A percentile compares a stretch with the other conserved stretches of the same genome.
Conservation (phyloP, 2,888 invertebrate species). For the Uropetala carovei region DNA sequence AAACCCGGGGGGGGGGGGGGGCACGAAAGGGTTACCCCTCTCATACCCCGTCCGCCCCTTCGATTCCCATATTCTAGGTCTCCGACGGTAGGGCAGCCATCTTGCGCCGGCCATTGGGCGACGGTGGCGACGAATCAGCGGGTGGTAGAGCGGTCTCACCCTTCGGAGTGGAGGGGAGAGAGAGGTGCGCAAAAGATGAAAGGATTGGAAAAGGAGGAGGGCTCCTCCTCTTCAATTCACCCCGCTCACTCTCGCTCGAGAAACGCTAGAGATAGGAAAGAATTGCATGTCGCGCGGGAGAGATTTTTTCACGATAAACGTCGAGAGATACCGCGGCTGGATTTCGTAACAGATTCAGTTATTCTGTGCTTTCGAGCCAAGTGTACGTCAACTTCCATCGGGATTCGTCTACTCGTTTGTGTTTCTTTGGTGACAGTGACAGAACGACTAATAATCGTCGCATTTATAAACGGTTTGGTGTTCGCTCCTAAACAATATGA, state of each 20-base stretch:
- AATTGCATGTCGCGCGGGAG: background rate
- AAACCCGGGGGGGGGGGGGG: no score
- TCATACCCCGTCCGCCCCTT: background rate
- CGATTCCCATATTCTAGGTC: background rate
- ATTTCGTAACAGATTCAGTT: background rate
- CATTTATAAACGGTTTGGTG: background rate
- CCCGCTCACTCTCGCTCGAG: background rate
- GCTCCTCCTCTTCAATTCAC: background rate
- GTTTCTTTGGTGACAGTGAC: no score
- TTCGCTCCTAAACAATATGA: background rate
- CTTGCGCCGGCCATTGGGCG: constrained; percentile 31
- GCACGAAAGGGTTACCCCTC: no score
- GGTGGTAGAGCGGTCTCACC: background rate
- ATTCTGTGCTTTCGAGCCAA: no score
- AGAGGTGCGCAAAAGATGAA: background rate
- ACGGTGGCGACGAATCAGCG: constrained; percentile 33
- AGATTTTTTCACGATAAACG: background rate
- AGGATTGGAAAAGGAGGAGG: background rate
- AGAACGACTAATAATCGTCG: no score
- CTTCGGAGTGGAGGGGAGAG: background rate
- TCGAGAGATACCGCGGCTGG: background rate
- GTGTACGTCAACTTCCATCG: background rate
- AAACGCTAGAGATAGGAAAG: background rate
- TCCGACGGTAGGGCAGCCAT: background rate
- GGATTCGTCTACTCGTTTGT: no score